phyloP scores from a whole-genome alignment of 2,888 invertebrate species.

The Perizoma affinitatum region DNA sequence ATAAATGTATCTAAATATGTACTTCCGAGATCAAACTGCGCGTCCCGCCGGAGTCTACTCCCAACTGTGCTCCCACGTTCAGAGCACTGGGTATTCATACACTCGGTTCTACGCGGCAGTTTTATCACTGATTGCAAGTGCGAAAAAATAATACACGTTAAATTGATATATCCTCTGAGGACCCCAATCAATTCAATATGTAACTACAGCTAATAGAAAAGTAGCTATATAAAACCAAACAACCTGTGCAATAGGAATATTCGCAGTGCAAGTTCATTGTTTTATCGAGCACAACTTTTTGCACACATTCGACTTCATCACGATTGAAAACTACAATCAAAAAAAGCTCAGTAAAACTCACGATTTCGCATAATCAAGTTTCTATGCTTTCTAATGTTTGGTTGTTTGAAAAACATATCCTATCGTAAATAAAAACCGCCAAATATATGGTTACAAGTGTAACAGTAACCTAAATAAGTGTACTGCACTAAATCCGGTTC shows the following conservation, averaged over 20 bases:
- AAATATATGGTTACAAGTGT: slow-evolving; percentile 49
- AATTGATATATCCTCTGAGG: slow-evolving; percentile 31
- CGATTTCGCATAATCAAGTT: slow-evolving; percentile 62
- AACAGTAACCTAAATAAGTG: slow-evolving; percentile 66
- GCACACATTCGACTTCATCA: slow-evolving; percentile 55
- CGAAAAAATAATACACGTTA: slow-evolving; percentile 25
- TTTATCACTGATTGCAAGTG: slow-evolving; percentile 25
- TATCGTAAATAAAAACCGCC: slow-evolving; percentile 35
- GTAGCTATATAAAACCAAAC: slow-evolving; percentile 33
- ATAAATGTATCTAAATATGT: not conserved
- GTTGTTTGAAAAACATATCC: slow-evolving; percentile 21
- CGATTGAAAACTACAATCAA: slow-evolving; percentile 55
- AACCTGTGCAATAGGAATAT: slow-evolving; percentile 47
- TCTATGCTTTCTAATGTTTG: slow-evolving; percentile 35
- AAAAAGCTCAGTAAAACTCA: slow-evolving; percentile 62
- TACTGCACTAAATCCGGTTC: slow-evolving; percentile 59
- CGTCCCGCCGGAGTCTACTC: slow-evolving; percentile 36
- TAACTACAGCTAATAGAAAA: not conserved
- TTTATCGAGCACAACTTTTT: slow-evolving; percentile 56
- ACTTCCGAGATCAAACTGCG: slow-evolving; percentile 30
- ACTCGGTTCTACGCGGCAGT: slow-evolving; percentile 13
- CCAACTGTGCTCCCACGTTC: slow-evolving; percentile 39
- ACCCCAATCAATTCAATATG: slow-evolving; percentile 9
- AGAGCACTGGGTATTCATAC: slow-evolving; percentile 17
- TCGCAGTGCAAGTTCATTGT: slow-evolving; percentile 72